Conservation (phyloP, 2,797 vertebrate genomes). For the Tinamus major region DNA sequence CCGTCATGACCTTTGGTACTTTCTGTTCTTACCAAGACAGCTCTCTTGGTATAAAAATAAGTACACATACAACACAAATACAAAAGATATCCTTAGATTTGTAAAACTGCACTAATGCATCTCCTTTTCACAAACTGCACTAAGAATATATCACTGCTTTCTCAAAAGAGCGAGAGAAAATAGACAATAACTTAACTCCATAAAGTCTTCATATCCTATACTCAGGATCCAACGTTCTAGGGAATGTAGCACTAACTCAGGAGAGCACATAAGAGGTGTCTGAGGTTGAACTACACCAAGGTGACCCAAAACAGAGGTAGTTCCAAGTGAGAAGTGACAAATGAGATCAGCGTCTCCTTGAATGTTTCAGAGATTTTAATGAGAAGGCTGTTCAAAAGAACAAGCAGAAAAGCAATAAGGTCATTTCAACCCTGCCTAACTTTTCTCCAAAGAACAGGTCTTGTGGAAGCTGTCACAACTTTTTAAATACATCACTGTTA, state of each 20-base stretch:
- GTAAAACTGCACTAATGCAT: neutral
- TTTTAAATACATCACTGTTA: neutral
- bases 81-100: neutral
- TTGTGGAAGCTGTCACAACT: neutral
- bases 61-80: neutral
- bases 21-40: slow-evolving; percentile 39
- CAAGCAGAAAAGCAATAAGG: neutral
- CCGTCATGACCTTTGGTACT: neutral
- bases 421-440: neutral
- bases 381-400: neutral
- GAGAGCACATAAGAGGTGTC: neutral
- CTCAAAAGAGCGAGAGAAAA: neutral
- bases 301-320: neutral
- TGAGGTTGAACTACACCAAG: neutral
- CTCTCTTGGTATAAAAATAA: neutral
- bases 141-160: neutral
- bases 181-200: neutral
- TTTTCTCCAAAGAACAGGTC: neutral
- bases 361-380: neutral
- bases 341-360: neutral
- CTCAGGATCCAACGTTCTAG: neutral
- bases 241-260: neutral
- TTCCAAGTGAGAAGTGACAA: neutral
- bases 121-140: neutral
- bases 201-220: neutral